Evolutionary conservation across 1,140 invertebrate species (phyloP), one percentile per base, ranked within the genome.

Genomic region (Cyclina sinensis): DNA sequence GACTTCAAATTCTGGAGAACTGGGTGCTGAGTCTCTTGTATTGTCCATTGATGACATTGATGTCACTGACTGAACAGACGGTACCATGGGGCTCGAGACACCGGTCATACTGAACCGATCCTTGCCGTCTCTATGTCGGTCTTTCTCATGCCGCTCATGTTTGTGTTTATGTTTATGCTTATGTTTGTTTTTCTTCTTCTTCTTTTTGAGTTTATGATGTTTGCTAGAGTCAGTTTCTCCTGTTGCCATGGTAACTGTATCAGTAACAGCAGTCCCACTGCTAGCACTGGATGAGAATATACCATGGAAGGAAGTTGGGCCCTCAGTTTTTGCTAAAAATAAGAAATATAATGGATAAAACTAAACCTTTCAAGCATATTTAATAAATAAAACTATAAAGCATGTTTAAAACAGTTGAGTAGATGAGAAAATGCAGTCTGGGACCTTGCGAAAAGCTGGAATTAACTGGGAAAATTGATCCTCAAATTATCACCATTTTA

Each of bases 111-210:
- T 70, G 43, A 88, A 74, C 24, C 80, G 51, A 21, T 91, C 90
- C n/a, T 68, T 90, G 84, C 65, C 90, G 68, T 88, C 90, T 43
- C 51, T 73, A 27, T 35, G 81, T 54, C 90, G 54, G 80, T 90
- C 80, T 84, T 90, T 92, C 9, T 94, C 92, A 37, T 89, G 51
- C 51, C 90, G 89, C 24, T 94, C 92, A 95, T 95, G 94, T 86
- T 94, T 95, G 79, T 96, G 95, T 76, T 94, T 95, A 89, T 96
- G 94, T 91, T 96, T 96, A 82, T 95, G 94, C 79, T 95, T 95
- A 88, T 96, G 94, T 82, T 96, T 95, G 84, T 96, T 96, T 91
- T 96, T 96, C 90, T 97, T 96, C 89, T 97, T 97, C 80, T 97
- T 94, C 91, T 95, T 96, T 48, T 97, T 96, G 85, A 90, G 43